A percentile compares a stretch with the other conserved stretches of the same genome.
Evolutionary conservation across 1,140 invertebrate genomes (phyloP).

Genomic region (Drosophila fuyamai): DNA sequence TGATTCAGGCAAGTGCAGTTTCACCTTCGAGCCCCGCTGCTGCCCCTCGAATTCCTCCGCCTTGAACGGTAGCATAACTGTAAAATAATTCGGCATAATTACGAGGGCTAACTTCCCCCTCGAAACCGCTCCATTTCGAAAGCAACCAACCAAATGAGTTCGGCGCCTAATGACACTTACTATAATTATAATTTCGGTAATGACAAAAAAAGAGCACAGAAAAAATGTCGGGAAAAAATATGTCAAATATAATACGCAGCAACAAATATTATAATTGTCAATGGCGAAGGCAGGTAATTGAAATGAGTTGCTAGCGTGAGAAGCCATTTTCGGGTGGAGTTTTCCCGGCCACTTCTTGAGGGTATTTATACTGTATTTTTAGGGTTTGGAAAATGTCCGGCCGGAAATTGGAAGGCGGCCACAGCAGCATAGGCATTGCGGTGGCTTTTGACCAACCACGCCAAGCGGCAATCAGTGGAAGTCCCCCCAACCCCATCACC

Average conservation of each 20-base stretch:
- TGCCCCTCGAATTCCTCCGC: not conserved
- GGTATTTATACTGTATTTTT: not conserved
- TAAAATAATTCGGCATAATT: slow-evolving; percentile 79
- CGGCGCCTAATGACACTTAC: slow-evolving; percentile 79
- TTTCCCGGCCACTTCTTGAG: slow-evolving; percentile 18
- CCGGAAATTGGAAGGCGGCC: slow-evolving; percentile 52
- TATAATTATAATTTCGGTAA: slow-evolving; percentile 84
- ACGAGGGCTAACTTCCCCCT: slow-evolving; percentile 21
- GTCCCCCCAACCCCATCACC: not conserved
- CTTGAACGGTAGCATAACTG: slow-evolving; percentile 57
- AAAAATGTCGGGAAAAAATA: slow-evolving; percentile 64
- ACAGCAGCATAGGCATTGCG: slow-evolving; percentile 52
- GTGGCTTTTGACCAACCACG: slow-evolving; percentile 45
- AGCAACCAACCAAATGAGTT: slow-evolving; percentile 65
- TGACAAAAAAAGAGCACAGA: slow-evolving; percentile 58
- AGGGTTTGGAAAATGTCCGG: slow-evolving; percentile 42
- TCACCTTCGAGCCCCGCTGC: slow-evolving; percentile 20
- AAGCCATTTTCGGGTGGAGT: slow-evolving; percentile 47
- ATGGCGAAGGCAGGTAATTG: slow-evolving; percentile 38
- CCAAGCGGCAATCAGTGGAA: slow-evolving; percentile 49
- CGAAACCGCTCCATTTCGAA: slow-evolving; percentile 34
- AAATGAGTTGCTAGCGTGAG: slow-evolving; percentile 70
- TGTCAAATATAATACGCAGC: slow-evolving; percentile 78
- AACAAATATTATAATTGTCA: slow-evolving; percentile 77
- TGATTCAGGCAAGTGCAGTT: slow-evolving; percentile 51